These are phyloP conservation scores for Rhopalosiphum padi DNA, from an alignment of 1,140 invertebrate genomes.

Conservation along the genomic window DNA sequence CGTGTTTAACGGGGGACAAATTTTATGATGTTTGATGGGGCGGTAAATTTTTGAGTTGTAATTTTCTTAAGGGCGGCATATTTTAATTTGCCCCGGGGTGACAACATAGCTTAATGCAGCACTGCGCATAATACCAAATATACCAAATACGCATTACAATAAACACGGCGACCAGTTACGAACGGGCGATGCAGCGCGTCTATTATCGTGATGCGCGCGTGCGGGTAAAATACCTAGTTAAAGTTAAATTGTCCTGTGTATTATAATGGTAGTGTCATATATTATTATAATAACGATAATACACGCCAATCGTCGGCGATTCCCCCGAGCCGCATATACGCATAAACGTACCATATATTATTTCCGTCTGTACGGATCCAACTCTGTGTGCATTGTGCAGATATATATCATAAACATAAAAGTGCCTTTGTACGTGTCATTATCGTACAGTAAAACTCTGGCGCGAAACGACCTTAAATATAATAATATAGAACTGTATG, in stretches of 20 bases:
- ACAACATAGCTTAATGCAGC: no score
- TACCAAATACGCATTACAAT: not conserved
- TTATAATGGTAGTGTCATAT: not conserved
- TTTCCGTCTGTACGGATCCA: not conserved
- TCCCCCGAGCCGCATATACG: not conserved
- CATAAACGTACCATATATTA: not conserved
- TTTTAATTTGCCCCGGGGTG: no score
- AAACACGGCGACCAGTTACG: not conserved
- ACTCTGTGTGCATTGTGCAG: not conserved
- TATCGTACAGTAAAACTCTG: not conserved
- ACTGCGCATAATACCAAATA: not conserved
- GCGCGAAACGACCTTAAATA: slow-evolving; percentile 14
- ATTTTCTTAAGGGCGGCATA: no score
- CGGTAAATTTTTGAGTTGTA: no score
- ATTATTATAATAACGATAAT: slow-evolving; percentile 18
- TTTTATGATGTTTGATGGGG: no score
- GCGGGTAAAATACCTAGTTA: not conserved
- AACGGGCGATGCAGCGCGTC: not conserved
- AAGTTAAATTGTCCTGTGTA: not conserved
- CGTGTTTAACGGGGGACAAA: no score
- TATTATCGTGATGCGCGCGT: not conserved
- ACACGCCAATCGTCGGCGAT: not conserved
- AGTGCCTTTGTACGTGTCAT: not conserved
- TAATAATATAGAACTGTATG: not conserved
- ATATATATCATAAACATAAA: not conserved